These are phyloP conservation scores for Scaptomyza reducta DNA, from an alignment of 2,888 invertebrate species.

Conservation along the genomic window DNA sequence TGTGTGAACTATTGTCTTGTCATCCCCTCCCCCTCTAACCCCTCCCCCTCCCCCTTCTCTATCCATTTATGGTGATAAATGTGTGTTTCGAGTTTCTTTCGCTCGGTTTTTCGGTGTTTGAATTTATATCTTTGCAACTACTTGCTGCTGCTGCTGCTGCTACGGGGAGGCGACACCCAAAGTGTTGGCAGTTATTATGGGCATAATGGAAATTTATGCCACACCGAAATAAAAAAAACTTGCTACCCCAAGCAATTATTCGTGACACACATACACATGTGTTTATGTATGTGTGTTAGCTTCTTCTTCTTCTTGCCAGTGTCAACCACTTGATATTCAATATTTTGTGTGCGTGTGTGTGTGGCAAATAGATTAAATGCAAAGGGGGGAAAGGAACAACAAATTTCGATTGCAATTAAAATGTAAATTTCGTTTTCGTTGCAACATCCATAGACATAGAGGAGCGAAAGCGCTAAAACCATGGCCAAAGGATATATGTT, in stretches of 20 bases:
- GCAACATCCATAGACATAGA: slow-evolving; percentile 39
- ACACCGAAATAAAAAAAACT: slow-evolving; percentile 36
- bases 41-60: too few species aligned
- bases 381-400: slow-evolving; percentile 36
- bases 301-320: background rate
- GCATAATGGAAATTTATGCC: slow-evolving; percentile 75
- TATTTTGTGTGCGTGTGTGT: slow-evolving; percentile 48
- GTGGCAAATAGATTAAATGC: slow-evolving; percentile 71
- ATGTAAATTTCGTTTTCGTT: slow-evolving; percentile 72
- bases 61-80: slow-evolving; percentile 69
- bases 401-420: slow-evolving; percentile 80
- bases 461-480: slow-evolving; percentile 11
- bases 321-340: slow-evolving; percentile 71
- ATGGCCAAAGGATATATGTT: slow-evolving; percentile 49
- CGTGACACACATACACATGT: slow-evolving; percentile 7
- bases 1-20: slow-evolving; percentile 76
- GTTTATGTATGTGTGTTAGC: too few species aligned
- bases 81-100: slow-evolving; percentile 55
- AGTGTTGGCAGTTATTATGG: slow-evolving; percentile 61
- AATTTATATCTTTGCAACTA: slow-evolving; percentile 60
- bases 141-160: background rate
- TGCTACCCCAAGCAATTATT: slow-evolving; percentile 65
- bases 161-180: slow-evolving; percentile 20
- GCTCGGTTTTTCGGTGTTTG: slow-evolving; percentile 61
- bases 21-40: background rate